These are phyloP conservation scores for Pseudorectes ferrugineus DNA, from an alignment of 2,113 vertebrate species.

Conservation along the genomic window DNA sequence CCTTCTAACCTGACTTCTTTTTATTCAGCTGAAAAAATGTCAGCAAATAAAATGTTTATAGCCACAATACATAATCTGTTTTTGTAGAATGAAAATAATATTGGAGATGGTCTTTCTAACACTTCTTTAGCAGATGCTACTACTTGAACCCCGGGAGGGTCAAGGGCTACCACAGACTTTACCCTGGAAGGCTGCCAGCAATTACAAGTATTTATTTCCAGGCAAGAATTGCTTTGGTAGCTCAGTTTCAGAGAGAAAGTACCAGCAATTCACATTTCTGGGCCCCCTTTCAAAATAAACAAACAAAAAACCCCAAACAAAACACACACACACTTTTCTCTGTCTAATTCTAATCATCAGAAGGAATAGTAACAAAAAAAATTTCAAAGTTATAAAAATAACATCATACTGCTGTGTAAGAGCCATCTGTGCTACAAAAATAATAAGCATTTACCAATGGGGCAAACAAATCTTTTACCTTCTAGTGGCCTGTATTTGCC, in stretches of 20 bases:
- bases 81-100: background rate
- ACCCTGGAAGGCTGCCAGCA: background rate
- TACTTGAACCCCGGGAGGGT: rapidly evolving
- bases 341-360: background rate
- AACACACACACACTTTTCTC: background rate
- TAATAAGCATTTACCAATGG: background rate
- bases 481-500: background rate
- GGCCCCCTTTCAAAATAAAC: background rate
- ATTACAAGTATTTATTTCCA: background rate
- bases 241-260: background rate
- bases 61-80: rapidly evolving
- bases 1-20: background rate
- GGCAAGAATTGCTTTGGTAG: background rate
- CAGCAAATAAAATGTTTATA: background rate
- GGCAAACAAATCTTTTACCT: background rate
- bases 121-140: background rate
- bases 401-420: rapidly evolving
- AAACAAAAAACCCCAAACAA: background rate
- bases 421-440: background rate
- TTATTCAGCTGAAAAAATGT: background rate
- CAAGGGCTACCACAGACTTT: background rate
- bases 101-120: background rate
- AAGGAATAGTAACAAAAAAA: background rate
- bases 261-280: background rate
- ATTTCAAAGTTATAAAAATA: background rate